Conservation (phyloP, 2,113 vertebrate genomes). For the Heloderma charlesbogerti region DNA sequence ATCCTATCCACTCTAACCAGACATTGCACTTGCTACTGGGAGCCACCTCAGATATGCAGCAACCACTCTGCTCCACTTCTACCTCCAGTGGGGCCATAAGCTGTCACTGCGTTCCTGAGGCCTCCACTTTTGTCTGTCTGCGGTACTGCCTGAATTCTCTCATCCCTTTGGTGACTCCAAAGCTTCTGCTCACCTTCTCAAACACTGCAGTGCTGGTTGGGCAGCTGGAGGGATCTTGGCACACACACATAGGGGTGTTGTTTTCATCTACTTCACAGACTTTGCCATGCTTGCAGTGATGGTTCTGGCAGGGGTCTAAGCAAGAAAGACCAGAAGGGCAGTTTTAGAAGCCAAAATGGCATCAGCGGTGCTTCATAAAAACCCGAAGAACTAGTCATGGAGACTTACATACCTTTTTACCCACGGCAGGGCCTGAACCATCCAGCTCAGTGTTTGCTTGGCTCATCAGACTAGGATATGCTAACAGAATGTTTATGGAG, state of each 20-base stretch:
- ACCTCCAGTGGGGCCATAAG: not conserved
- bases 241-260: constrained; percentile 96
- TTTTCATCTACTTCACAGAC: constrained; percentile 94
- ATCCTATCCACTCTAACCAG: not conserved
- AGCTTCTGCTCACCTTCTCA: constrained; percentile 87
- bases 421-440: not conserved
- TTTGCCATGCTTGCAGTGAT: constrained; percentile 98
- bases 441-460: not conserved
- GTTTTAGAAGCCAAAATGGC: constrained; percentile 31
- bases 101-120: not conserved
- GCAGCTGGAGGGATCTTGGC: constrained; percentile 95
- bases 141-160: rapidly evolving
- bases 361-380: not conserved
- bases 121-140: not conserved
- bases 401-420: no score
- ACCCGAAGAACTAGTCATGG: not conserved
- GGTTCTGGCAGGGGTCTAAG: constrained; percentile 92
- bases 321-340: constrained; percentile 25
- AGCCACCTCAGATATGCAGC: not conserved
- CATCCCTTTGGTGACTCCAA: not conserved
- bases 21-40: not conserved
- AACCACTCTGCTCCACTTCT: not conserved
- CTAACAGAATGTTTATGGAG: constrained; percentile 5
- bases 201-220: constrained; percentile 84
- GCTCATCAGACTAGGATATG: not conserved